phyloP scores from a whole-genome alignment of 1,140 invertebrate species.

The Ooceraea biroi region DNA sequence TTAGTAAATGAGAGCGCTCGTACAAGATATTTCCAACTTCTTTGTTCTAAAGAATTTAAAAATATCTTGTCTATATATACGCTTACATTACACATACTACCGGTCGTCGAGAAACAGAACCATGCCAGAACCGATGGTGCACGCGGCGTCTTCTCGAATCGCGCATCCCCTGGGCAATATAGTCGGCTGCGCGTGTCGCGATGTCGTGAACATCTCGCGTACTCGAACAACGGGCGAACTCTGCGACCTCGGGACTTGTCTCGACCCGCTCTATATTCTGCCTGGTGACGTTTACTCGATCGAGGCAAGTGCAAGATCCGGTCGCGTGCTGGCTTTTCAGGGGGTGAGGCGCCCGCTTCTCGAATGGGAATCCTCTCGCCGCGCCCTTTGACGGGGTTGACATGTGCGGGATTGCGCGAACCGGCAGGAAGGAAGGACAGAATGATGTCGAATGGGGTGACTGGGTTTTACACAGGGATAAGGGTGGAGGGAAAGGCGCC shows the following conservation, averaged over 20 bases:
- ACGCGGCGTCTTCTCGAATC: neutral
- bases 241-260: slow-evolving; percentile 1
- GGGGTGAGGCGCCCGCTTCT: neutral
- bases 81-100: too few relatives aligned
- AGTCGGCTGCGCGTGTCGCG: slow-evolving; percentile 26
- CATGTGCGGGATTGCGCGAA: neutral
- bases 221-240: slow-evolving; percentile 25
- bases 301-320: slow-evolving; percentile 19
- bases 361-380: neutral
- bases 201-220: neutral
- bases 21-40: neutral
- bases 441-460: neutral
- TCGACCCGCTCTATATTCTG: slow-evolving; percentile 2
- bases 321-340: slow-evolving; percentile 12
- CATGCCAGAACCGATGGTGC: slow-evolving; percentile 3
- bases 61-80: neutral
- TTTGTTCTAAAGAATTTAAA: neutral
- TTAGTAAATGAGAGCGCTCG: too few relatives aligned
- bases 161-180: slow-evolving; percentile 24
- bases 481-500: neutral
- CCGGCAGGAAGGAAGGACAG: neutral
- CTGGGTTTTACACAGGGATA: slow-evolving; percentile 7
- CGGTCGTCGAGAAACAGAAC: slow-evolving; percentile 2
- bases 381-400: neutral
- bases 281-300: slow-evolving; percentile 25